phyloP scores from a whole-genome alignment of 2,113 vertebrate species.

The Sebastes schlegelii region DNA sequence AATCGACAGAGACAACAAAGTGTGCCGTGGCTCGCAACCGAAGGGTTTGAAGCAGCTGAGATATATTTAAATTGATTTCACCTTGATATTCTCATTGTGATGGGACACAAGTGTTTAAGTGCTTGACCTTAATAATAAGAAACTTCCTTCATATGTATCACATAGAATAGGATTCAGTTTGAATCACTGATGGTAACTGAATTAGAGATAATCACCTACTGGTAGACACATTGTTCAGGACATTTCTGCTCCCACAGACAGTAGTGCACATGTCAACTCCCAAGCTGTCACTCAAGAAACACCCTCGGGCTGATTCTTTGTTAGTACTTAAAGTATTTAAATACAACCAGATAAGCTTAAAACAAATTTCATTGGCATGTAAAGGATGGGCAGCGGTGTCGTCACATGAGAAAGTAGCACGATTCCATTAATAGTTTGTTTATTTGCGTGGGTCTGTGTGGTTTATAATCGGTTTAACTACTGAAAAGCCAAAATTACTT shows the following conservation, averaged over 20 bases:
- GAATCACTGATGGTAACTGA: conserved; percentile 10
- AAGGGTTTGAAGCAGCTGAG: conserved; percentile 49
- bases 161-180: conserved; percentile 21
- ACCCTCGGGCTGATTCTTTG: conserved; percentile 56
- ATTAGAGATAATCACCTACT: conserved; percentile 28
- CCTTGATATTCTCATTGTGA: conserved; percentile 39
- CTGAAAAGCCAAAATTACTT: background rate
- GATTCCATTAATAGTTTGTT: background rate
- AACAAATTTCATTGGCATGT: conserved; percentile 27
- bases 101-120: conserved; percentile 37
- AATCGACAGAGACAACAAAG: conserved; percentile 63
- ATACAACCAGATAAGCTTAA: conserved; percentile 34
- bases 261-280: conserved; percentile 28
- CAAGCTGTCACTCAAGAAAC: conserved; percentile 55
- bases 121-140: conserved; percentile 48
- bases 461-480: conserved; percentile 7
- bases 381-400: conserved; percentile 24
- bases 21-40: conserved; percentile 15
- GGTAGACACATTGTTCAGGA: conserved; percentile 39
- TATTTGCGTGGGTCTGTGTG: background rate
- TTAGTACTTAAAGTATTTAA: conserved; percentile 40
- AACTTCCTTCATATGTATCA: conserved; percentile 12
- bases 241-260: conserved; percentile 34
- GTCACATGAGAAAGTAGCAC: conserved; percentile 15
- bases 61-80: conserved; percentile 47